Percentiles rank a stretch among this genome's conserved stretches.
Evolutionary conservation across 2,888 invertebrate species (phyloP).

Genomic region (Chymomyza procnemis): DNA sequence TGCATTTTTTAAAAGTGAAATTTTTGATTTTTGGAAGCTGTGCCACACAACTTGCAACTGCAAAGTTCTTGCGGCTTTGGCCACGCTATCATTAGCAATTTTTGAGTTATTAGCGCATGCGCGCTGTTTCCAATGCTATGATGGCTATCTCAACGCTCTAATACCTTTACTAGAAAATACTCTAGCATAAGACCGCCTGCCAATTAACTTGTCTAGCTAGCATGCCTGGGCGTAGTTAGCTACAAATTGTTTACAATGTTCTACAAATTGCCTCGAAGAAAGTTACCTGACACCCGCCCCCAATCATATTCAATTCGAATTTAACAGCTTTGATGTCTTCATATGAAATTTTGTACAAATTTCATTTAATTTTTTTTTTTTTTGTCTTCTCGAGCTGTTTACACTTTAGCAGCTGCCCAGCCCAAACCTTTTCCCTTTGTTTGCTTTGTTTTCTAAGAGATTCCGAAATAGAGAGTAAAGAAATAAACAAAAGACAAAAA

Average conservation of each 20-base stretch:
- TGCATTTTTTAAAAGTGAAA: slow-evolving; percentile 60
- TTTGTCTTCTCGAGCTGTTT: neutral
- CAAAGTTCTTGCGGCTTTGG: neutral
- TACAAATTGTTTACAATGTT: slow-evolving; percentile 20
- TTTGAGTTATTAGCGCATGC: slow-evolving; percentile 67
- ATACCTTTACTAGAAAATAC: slow-evolving; percentile 19
- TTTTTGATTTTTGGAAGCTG: slow-evolving; percentile 44
- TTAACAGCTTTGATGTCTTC: neutral
- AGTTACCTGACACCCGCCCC: slow-evolving; percentile 17
- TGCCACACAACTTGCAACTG: neutral
- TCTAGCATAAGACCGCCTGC: slow-evolving; percentile 35
- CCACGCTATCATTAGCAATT: neutral
- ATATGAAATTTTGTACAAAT: neutral
- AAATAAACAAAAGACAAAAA: neutral
- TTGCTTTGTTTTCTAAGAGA: neutral
- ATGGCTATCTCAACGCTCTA: slow-evolving; percentile 60
- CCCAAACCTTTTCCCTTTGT: neutral
- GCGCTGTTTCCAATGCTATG: slow-evolving; percentile 38
- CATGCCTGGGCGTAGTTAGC: slow-evolving; percentile 38
- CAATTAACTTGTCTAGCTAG: slow-evolving; percentile 43
- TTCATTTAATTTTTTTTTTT: neutral
- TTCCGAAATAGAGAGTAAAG: neutral
- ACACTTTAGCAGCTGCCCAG: neutral
- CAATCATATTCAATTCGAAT: neutral
- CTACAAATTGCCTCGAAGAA: slow-evolving; percentile 15